These are phyloP conservation scores for Apoda limacodes DNA, from an alignment of 2,888 invertebrate species.

Conservation along the genomic window DNA sequence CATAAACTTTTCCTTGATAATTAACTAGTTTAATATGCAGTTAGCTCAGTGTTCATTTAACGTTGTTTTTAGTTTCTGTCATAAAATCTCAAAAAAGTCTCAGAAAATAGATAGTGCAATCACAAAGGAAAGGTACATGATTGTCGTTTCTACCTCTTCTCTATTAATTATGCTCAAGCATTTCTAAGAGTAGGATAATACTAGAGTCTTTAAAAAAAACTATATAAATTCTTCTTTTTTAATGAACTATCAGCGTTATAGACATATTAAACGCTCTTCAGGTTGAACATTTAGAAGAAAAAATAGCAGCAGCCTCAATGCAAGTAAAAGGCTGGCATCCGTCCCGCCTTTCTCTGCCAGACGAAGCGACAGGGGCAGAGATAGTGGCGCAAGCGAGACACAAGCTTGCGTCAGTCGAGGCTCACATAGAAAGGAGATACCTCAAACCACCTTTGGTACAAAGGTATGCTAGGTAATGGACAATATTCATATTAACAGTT, in stretches of 20 bases:
- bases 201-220: no score
- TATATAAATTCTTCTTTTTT: no score
- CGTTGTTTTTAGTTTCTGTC: no score
- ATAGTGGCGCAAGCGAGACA: constrained; percentile 73
- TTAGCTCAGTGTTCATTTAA: no score
- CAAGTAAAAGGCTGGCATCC: constrained; percentile 91
- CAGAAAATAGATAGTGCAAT: no score
- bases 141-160: no score
- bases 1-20: no score
- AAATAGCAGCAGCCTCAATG: constrained; percentile 89
- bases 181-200: no score
- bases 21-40: no score
- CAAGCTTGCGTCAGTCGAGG: constrained; percentile 85
- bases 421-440: constrained; percentile 92
- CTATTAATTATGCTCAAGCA: no score
- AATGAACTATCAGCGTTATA: neutral
- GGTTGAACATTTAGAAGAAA: constrained; percentile 90
- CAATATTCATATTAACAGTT: neutral
- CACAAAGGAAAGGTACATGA: no score
- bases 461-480: constrained; percentile 52
- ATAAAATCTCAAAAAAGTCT: no score
- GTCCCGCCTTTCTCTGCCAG: constrained; percentile 47
- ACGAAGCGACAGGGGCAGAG: constrained; percentile 68
- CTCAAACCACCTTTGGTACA: constrained; percentile 90
- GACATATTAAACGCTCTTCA: constrained; percentile 22